Base-by-base conservation (phyloP, 2,797 vertebrate genomes). In the Zenarchopterus dispar region DNA sequence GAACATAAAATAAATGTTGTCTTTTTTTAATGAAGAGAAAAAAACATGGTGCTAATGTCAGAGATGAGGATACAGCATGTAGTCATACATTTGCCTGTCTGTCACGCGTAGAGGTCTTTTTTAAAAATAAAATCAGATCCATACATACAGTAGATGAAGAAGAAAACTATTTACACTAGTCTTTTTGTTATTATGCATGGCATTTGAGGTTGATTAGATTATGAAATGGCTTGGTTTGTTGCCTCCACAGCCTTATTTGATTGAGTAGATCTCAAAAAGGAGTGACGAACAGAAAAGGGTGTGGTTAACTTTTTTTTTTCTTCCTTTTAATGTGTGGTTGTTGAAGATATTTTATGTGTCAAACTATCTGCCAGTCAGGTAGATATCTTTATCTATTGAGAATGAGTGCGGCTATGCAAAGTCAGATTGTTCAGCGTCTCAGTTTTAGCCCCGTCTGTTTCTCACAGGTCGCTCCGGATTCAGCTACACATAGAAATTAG, bases 21-120 rank as follows among this genome's bases (percentile, higher is more conserved):
- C 16, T 71, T 62, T 70, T 80, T 73, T 80, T 68, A 15, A 64
- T 7, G 44, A 70, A 70, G 75, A 59, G 62, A 75, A 82, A 60
- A 81, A 80, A 80, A 68, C 60, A 78, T 86, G 93, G 93, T 93
- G 93, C 93, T 93, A 93, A 84, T 22, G 62, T 87, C 73, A 84
- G 84, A 90, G 72, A 68, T 69, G 50, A 82, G 74, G 63, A 72
- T 76, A 48, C 70, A 78, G 70, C 46, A 13, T 39, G 36, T 39
- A 39, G 36, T 39, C 36, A 39, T 39, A 15, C 36, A 36, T 55
- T 68, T 62, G 66, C 44, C 65, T 62, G 62, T 72, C 65, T 62
- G 61, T 72, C 48, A 73, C 55, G 26, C 62, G 41, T 81, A 67
- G 65, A 68, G 51, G 53, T 79, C 1, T 56, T 56, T 60, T 78